A percentile compares a stretch with the other conserved stretches of the same genome.
Evolutionary conservation across 2,888 invertebrate genomes (phyloP).

Genomic region (Volucella inflata): DNA sequence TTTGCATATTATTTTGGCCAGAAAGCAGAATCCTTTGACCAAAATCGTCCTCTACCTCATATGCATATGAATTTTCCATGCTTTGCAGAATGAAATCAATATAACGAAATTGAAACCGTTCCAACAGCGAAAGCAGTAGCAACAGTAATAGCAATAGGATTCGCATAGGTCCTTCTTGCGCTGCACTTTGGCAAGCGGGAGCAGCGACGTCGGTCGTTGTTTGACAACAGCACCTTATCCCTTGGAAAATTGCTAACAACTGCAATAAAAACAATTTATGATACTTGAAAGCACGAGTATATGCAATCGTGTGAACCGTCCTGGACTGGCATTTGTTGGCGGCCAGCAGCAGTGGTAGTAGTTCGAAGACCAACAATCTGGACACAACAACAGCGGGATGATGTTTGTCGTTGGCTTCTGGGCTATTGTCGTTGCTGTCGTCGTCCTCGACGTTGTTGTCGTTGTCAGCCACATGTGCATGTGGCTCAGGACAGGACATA

Average conservation of each 20-base stretch:
- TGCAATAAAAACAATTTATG: conserved; percentile 68
- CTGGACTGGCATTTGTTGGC: conserved; percentile 24
- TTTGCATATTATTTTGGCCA: conserved; percentile 45
- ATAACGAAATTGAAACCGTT: conserved; percentile 59
- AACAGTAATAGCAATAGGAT: neutral
- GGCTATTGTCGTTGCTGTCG: conserved; percentile 21
- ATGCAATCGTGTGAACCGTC: conserved; percentile 44
- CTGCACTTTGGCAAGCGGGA: neutral
- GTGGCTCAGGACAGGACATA: conserved; percentile 11
- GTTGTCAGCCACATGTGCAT: conserved; percentile 35
- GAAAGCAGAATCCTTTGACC: conserved; percentile 51
- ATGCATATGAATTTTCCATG: conserved; percentile 35
- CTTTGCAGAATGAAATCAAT: conserved; percentile 53
- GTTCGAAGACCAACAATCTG: conserved; percentile 21
- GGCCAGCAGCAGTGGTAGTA: conserved; percentile 9
- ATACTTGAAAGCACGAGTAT: conserved; percentile 52
- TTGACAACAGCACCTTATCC: neutral
- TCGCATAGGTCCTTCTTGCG: neutral
- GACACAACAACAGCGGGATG: conserved; percentile 38
- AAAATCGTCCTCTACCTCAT: conserved; percentile 20
- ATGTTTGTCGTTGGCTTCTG: conserved; percentile 36
- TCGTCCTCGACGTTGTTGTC: conserved; percentile 26
- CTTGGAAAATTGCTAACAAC: conserved; percentile 54
- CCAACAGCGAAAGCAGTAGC: neutral
- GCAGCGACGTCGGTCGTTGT: neutral